Conservation (phyloP, 2,888 invertebrate genomes). For the Unio delphinus region DNA sequence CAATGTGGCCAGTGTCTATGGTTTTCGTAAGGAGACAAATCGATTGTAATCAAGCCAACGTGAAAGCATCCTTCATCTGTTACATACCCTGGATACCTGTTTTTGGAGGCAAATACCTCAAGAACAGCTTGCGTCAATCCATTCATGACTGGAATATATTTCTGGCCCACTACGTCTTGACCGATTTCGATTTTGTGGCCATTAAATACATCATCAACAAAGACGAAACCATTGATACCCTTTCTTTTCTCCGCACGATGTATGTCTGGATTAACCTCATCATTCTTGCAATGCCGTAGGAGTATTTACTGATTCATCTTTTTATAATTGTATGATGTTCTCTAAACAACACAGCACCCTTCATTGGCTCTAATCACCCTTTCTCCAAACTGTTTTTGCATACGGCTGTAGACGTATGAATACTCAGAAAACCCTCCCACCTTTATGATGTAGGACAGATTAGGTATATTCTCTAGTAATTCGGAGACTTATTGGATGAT, state of each 20-base stretch:
- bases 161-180: too few species aligned
- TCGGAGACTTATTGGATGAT: not conserved
- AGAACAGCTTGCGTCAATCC: too few species aligned
- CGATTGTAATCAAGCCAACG: too few species aligned
- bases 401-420: not conserved
- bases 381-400: not conserved
- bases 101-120: too few species aligned
- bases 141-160: too few species aligned
- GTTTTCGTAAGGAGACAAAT: too few species aligned
- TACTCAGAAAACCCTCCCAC: constrained; percentile 4
- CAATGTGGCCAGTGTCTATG: too few species aligned
- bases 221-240: constrained; percentile 1
- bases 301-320: constrained; percentile 24
- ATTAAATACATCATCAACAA: constrained; percentile 22
- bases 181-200: constrained; percentile 13
- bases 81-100: too few species aligned
- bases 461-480: not conserved
- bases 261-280: constrained; percentile 16
- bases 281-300: constrained; percentile 31
- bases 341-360: constrained; percentile 30
- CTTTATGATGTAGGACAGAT: not conserved
- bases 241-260: constrained; percentile 15
- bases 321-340: constrained; percentile 19
- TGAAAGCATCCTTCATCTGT: too few species aligned
- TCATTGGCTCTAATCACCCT: constrained; percentile 13